Conservation (phyloP, 1,140 invertebrate species). For the Philotrypesis tridentata region DNA sequence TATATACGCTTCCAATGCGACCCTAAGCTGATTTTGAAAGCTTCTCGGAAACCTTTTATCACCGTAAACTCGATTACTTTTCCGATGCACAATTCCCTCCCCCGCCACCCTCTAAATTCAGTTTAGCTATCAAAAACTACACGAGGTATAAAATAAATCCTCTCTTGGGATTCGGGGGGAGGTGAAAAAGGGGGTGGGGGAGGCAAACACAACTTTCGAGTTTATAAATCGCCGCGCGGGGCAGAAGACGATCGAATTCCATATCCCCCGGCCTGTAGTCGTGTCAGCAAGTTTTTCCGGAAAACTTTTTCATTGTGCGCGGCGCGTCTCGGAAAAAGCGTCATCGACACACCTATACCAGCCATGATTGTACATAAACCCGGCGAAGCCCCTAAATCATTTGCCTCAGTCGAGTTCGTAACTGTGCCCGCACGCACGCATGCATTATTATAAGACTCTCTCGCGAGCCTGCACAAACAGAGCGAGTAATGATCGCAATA, state of each 20-base stretch:
- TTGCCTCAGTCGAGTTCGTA: neutral
- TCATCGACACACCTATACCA: conserved; percentile 21
- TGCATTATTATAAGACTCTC: too few species aligned
- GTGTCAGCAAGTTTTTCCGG: neutral
- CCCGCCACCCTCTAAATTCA: neutral
- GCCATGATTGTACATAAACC: neutral
- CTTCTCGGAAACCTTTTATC: too few species aligned
- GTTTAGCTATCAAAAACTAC: neutral
- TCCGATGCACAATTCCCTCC: neutral
- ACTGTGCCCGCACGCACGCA: too few species aligned
- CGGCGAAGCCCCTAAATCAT: neutral
- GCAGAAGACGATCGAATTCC: neutral
- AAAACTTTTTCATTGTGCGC: neutral
- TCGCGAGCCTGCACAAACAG: too few species aligned
- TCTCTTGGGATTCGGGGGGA: neutral
- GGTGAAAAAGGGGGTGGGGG: too few species aligned
- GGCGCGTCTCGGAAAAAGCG: conserved; percentile 1
- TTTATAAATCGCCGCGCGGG: neutral
- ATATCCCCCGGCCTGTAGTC: neutral
- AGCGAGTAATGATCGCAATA: conserved; percentile 9
- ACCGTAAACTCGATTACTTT: neutral
- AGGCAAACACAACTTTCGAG: neutral
- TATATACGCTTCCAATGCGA: too few species aligned
- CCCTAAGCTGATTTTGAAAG: too few species aligned
- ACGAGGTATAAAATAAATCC: neutral